Percentiles rank a stretch among this genome's conserved stretches.
phyloP scores from a whole-genome alignment of 2,888 invertebrate species.

The Eristalis pertinax region DNA sequence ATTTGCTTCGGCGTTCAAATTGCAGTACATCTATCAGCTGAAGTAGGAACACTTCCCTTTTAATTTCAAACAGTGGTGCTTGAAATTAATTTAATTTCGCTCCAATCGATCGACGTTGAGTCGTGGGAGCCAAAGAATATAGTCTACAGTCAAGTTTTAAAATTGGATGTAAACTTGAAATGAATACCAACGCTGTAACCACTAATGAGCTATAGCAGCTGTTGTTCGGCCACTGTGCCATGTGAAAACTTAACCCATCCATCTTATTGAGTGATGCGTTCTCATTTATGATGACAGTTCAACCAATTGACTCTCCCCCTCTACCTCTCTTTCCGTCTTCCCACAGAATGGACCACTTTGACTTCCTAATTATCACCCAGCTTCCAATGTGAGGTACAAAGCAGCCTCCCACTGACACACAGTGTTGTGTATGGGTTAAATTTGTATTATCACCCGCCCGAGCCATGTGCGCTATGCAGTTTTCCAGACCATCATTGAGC shows the following conservation, averaged over 20 bases:
- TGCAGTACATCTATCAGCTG: too few relatives aligned
- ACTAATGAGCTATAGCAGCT: slow-evolving; percentile 22
- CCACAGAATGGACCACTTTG: slow-evolving; percentile 22
- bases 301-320: slow-evolving; percentile 23
- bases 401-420: neutral
- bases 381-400: neutral
- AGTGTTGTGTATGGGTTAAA: neutral
- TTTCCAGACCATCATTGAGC: neutral
- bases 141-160: neutral
- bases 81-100: neutral
- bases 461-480: slow-evolving; percentile 2
- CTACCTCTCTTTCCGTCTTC: neutral
- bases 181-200: neutral
- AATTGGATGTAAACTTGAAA: neutral
- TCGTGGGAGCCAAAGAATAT: neutral
- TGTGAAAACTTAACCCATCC: slow-evolving; percentile 3
- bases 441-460: slow-evolving; percentile 1
- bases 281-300: slow-evolving; percentile 27
- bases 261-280: slow-evolving; percentile 34
- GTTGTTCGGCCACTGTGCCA: neutral
- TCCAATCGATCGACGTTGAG: neutral
- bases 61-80: neutral
- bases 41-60: too few relatives aligned
- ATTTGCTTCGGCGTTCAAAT: too few relatives aligned
- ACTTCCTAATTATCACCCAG: slow-evolving; percentile 36